Evolutionary conservation across 2,113 vertebrate species (phyloP).

Genomic region (Solea solea): DNA sequence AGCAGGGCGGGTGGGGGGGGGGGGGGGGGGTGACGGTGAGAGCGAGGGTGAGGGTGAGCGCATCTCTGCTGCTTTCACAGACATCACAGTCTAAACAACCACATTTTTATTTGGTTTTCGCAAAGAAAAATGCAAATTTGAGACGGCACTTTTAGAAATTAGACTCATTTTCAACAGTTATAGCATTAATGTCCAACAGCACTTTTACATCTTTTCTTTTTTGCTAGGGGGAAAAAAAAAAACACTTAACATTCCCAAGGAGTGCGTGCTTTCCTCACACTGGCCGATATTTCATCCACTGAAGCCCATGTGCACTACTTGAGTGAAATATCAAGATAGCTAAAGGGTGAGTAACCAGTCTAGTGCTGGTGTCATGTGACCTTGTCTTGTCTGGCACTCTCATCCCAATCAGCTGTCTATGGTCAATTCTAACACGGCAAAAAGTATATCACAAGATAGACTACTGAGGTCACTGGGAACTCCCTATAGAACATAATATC

Average conservation of each 20-base stretch:
- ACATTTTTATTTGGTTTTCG: not conserved
- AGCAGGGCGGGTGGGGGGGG: constrained; percentile 2
- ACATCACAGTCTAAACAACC: not conserved
- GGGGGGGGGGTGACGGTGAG: constrained; percentile 10
- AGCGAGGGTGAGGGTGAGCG: constrained; percentile 11
- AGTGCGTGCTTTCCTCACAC: constrained; percentile 52
- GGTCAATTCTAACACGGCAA: constrained; percentile 64
- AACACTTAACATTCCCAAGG: constrained; percentile 1
- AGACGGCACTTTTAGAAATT: not conserved
- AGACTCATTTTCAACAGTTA: constrained; percentile 6
- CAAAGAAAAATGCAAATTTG: constrained; percentile 33
- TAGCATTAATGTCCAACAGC: constrained; percentile 36
- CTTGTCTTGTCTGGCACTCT: constrained; percentile 60
- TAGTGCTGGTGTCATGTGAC: constrained; percentile 73
- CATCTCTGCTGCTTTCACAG: constrained; percentile 33
- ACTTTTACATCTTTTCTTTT: constrained; percentile 55
- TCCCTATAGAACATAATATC: too few species aligned
- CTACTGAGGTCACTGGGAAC: constrained; percentile 49
- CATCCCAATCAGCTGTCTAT: constrained; percentile 80
- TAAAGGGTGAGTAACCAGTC: constrained; percentile 59
- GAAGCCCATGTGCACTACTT: constrained; percentile 64
- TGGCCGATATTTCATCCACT: too few species aligned
- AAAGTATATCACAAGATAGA: constrained; percentile 41
- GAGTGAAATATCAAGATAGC: constrained; percentile 74
- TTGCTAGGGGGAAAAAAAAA: constrained; percentile 18